Conservation (phyloP, 2,113 vertebrate species). For the Lanius ludovicianus region DNA sequence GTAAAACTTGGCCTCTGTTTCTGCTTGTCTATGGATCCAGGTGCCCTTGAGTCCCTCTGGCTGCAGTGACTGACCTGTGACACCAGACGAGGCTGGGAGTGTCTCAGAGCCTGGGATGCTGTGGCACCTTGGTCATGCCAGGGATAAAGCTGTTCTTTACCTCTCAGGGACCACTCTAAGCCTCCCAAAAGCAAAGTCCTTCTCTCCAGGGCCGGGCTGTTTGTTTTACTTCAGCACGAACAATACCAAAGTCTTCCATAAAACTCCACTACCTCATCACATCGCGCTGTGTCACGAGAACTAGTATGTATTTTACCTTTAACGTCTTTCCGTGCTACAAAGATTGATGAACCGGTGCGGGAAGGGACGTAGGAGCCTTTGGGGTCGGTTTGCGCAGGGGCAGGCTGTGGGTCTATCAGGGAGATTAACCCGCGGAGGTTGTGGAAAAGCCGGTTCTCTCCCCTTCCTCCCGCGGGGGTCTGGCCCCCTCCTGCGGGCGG, state of each 20-base stretch:
- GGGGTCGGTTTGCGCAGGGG: not conserved
- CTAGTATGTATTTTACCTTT: too few relatives aligned
- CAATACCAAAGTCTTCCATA: not conserved
- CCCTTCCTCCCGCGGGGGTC: not conserved
- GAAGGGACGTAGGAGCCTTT: not conserved
- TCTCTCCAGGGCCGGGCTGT: accelerated
- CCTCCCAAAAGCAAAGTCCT: not conserved
- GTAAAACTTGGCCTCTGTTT: not conserved
- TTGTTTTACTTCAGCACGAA: not conserved
- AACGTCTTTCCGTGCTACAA: not conserved
- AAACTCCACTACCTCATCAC: not conserved
- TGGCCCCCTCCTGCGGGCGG: not conserved
- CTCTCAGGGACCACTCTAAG: not conserved
- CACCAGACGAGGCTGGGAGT: not conserved
- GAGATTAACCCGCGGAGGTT: too few relatives aligned
- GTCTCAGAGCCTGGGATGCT: not conserved
- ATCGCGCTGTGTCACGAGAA: not conserved
- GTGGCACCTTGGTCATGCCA: accelerated
- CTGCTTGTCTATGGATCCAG: accelerated
- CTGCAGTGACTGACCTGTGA: not conserved
- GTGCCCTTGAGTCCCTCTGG: not conserved
- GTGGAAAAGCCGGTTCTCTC: not conserved
- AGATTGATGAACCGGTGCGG: accelerated
- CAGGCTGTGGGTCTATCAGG: not conserved
- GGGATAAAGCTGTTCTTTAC: not conserved